Base-by-base conservation (phyloP, 1,140 invertebrate species). In the Trichonephila clavipes region DNA sequence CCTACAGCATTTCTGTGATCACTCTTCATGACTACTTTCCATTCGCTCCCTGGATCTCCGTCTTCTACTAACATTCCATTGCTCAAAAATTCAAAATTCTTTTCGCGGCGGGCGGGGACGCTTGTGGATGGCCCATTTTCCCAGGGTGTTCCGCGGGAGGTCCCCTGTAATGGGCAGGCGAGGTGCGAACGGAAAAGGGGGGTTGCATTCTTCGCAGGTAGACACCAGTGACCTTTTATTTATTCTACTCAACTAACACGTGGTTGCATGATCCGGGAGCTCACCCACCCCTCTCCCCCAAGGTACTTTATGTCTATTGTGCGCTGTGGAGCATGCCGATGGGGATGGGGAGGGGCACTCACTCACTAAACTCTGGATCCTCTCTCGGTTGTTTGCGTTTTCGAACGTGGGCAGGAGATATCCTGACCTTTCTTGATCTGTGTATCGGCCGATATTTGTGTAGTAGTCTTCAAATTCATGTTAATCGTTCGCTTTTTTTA, bases 181-280 rank as follows among this genome's bases (percentile, higher is more conserved):
- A 83, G 77, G 90, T 92, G 90, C 21, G 82, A 92, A 85, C 28
- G 61, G 59, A 59, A 64, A 69, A 64, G 44, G 12, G 61, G 72
- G 82, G 88, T 90, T 90, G 72, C 88, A 92, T 92, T 92, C 90
- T 92, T 92, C 77, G 81, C 81, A 66, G 62, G 59, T 66, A 83
- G 44, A 44, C 88, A 85, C 59, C 34, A 16, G 34, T 66, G 81
- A 83, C 77, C 77, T 92, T 92, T 92, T 92, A 92, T 92, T 92
- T 92, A 85, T 85, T 92, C 59, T 66, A 51, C 44, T 21, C 18
- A 58, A 24, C 24, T n/a, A 21, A 85, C 90, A 85, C 81, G 59
- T 18, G 82, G 77, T 51, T 85, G 72, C 58, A 90, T 85, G 81
- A 85, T 92, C 81, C 81, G 82, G 77, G 40, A 85, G 90, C 18